A percentile compares a stretch with the other conserved stretches of the same genome.
These are phyloP conservation scores for Spodoptera frugiperda DNA, from an alignment of 1,140 invertebrate species.

Conservation along the genomic window DNA sequence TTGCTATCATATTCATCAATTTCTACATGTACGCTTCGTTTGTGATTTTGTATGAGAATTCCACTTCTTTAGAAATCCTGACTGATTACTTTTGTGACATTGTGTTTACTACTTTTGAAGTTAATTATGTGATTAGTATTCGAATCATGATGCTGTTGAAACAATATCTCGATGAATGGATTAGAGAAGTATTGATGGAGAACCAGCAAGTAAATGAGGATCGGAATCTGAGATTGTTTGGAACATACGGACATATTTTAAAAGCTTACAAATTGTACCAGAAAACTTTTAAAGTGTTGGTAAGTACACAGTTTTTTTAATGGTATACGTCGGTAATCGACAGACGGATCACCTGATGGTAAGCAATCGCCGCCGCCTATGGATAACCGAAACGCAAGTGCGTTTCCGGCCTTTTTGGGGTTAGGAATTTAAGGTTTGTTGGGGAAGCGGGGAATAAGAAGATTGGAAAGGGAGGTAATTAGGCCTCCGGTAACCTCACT, in stretches of 20 bases:
- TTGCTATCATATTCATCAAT: background rate
- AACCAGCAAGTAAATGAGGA: background rate
- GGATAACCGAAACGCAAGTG: no score
- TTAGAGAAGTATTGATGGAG: background rate
- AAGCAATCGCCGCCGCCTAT: no score
- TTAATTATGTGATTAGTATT: background rate
- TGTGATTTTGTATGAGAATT: background rate
- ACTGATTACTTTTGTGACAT: background rate
- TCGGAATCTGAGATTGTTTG: background rate
- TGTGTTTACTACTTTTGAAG: background rate
- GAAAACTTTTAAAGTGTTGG: background rate
- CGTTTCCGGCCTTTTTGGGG: no score
- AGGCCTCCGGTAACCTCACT: no score
- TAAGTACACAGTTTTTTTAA: background rate
- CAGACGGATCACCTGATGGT: no score
- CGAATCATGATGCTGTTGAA: background rate
- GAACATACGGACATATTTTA: background rate
- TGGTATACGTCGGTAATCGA: no score
- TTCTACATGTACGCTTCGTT: background rate
- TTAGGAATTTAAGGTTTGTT: no score
- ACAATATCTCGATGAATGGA: background rate
- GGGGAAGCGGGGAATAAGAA: no score
- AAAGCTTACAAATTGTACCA: background rate
- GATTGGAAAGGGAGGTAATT: no score
- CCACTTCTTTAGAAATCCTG: background rate